Base-by-base conservation (phyloP, 2,888 invertebrate genomes). In the Philaethria dido region DNA sequence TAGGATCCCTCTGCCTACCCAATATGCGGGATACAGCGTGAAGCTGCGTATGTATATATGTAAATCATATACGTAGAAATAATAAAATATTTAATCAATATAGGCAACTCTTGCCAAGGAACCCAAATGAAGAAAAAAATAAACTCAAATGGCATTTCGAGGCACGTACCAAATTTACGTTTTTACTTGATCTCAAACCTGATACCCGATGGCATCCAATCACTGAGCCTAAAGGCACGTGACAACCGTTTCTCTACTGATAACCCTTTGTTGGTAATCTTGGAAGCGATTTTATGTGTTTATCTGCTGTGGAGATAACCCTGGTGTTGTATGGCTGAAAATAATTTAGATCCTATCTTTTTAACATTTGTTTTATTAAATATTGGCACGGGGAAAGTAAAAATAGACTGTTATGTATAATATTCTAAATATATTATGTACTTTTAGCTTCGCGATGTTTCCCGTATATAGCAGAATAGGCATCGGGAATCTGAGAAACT, bases 91-190 rank as follows among this genome's bases (percentile, higher is more conserved):
- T 33, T 8, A 33, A 3, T 6, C 9, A 33, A 33, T 33, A 8
- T 33, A 1, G 1, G 8, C 33, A 33, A 8, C 6, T 8, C 9
- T 8, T 8, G 8, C 33, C 33, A 8, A 48, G 48, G 39, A 62
- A 48, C 47, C 48, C 70, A 55, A 63, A 60, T 59, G 47, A 33
- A 54, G 36, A 60, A 47, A 54, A 63, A 64, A 47, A 64, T 20
- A 33, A 16, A 55, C 18, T 13, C 61, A 42, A 45, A 63, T 52
- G 63, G 44, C 63, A 25, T 57, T 68, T 54, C 48, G 62, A 48
- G 45, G 68, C 74, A 74, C 74, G 74, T 73, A 71, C 64, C 70
- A 59, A 69, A 73, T 74, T 72, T 73, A 74, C 74, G 73, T 62
- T 67, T 71, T 52, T 66, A 29, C 64, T 68, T 69, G 69, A 69